A percentile compares a stretch with the other conserved stretches of the same genome.
Evolutionary conservation across 2,797 vertebrate genomes (phyloP).

Genomic region (Buphagus erythrorhynchus): DNA sequence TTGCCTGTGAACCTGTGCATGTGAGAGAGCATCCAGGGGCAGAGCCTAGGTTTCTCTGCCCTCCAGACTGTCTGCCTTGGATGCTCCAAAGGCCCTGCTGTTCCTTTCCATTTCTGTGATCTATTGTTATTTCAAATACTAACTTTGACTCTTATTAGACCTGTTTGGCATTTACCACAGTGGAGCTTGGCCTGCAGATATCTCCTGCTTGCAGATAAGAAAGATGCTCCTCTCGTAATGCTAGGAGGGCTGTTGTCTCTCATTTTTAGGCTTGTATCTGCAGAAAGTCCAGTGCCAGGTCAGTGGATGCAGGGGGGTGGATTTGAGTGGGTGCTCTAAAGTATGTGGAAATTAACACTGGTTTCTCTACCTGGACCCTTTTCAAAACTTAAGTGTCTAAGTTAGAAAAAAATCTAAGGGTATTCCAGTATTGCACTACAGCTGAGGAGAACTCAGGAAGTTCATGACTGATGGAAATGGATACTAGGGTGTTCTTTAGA

Average conservation of each 20-base stretch:
- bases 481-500: neutral
- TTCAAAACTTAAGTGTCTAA: neutral
- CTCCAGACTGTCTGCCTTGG: neutral
- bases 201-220: neutral
- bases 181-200: neutral
- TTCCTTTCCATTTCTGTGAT: neutral
- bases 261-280: neutral
- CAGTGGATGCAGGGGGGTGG: neutral
- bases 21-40: neutral
- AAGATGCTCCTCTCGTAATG: neutral
- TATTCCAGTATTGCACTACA: neutral
- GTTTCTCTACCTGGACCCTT: neutral
- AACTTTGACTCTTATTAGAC: neutral
- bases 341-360: neutral
- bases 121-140: neutral
- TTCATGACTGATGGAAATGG: neutral
- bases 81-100: neutral
- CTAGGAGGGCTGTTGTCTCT: neutral
- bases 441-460: neutral
- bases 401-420: neutral
- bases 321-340: neutral
- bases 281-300: neutral
- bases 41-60: neutral
- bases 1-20: neutral
- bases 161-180: neutral